Evolutionary conservation across 2,888 invertebrate genomes (phyloP), one percentile per base, ranked within the genome.

Genomic region (Folsomia candida): DNA sequence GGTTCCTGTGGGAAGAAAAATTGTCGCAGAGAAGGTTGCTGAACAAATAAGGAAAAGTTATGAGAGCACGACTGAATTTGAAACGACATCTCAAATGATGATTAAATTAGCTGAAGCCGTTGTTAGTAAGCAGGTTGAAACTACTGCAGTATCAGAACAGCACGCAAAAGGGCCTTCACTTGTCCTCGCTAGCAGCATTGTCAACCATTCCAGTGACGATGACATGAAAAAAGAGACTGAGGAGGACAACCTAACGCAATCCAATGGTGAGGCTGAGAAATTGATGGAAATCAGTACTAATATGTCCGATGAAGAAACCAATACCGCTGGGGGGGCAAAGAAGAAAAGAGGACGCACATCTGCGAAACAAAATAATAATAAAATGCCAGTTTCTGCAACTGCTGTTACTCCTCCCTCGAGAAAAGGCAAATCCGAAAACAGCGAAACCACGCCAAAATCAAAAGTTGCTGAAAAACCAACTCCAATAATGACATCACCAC

Each of bases 11-110:
- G 59, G 58, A 6, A 62, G 71, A 18, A 68, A 68, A 51, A 28
- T 66, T 14, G 72, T 70, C 3, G 62, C 63, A 22, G 70, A 62
- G 25, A 70, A 70, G 65, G 61, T 73, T 24, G 70, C 68, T 1
- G 70, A 62, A 2, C 70, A 67, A 22, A 68, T 70, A 0, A 51
- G 67, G 24, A 63, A 67, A 25, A 73, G 70, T 6, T 73, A 70
- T 51, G 70, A 68, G 60, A 68, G 64, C 2, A 72, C 26, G n/a
- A 59, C 62, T 3, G 70, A 67, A 1, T 66, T 37, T 57, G 57
- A 67, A 18, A 66, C 54, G 11, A 65, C 29, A 24, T 51, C 65
- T 2, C 54, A 51, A 14, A 26, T 14, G 27, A 65, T 65, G 65
- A n/a, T 65, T 18, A 65, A 65, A 22, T 2, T 65, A 22, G 65